These are phyloP conservation scores for Lasioglossum pauxillum DNA, from an alignment of 2,888 invertebrate species.

Conservation along the genomic window DNA sequence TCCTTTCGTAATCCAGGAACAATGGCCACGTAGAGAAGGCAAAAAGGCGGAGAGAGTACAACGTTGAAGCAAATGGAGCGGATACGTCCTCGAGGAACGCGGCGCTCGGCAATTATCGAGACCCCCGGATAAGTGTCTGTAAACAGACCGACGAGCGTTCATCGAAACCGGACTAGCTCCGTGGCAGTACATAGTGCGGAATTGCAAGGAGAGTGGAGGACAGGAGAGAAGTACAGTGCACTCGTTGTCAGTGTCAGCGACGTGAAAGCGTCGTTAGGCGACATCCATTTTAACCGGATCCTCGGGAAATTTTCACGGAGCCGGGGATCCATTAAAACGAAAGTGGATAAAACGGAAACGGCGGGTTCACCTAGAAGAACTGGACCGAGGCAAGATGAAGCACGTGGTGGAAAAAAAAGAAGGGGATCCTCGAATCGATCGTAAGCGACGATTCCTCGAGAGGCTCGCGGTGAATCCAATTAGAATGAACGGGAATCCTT, in stretches of 20 bases:
- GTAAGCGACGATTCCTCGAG: not conserved
- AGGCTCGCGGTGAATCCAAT: not conserved
- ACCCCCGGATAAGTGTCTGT: constrained; percentile 2
- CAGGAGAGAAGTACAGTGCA: not conserved
- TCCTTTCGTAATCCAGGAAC: not conserved
- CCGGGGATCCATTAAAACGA: constrained; percentile 46
- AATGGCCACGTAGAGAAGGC: not conserved
- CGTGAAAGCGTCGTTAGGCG: not conserved
- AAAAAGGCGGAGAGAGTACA: not conserved
- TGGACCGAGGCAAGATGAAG: not conserved
- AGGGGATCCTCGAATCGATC: not conserved
- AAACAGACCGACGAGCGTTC: not conserved
- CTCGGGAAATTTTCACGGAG: constrained; percentile 26
- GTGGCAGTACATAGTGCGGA: not conserved
- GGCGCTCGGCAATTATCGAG: not conserved
- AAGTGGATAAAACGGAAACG: constrained; percentile 31
- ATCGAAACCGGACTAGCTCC: not conserved
- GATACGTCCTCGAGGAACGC: constrained; percentile 3
- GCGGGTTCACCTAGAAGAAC: not conserved
- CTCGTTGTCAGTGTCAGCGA: constrained; percentile 3
- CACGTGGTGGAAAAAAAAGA: not conserved
- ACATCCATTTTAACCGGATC: constrained; percentile 22
- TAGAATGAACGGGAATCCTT: not conserved
- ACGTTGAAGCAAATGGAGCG: not conserved
- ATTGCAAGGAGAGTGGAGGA: not conserved